These are phyloP conservation scores for Meiosimyza platycephala DNA, from an alignment of 2,888 invertebrate genomes.

Conservation along the genomic window DNA sequence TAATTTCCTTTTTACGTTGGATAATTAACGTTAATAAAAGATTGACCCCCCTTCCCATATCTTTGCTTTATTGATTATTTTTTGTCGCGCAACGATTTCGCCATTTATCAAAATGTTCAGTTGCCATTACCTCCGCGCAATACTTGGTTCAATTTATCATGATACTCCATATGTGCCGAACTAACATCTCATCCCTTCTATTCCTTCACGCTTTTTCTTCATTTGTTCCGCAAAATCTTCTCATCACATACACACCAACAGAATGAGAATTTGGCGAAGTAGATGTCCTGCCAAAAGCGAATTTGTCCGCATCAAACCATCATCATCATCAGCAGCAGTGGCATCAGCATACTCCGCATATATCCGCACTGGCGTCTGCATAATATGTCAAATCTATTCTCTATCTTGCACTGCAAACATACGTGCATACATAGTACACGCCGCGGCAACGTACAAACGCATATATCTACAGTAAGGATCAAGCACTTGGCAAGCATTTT, in stretches of 20 bases:
- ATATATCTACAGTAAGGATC: constrained; percentile 6
- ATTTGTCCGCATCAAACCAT: constrained; percentile 37
- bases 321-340: constrained; percentile 3
- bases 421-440: constrained; percentile 2
- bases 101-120: constrained; percentile 15
- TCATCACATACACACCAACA: not conserved
- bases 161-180: constrained; percentile 3
- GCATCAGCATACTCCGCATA: not conserved
- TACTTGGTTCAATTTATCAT: constrained; percentile 30
- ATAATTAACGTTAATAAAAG: too few species aligned
- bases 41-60: not conserved
- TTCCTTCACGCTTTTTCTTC: not conserved
- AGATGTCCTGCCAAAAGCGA: constrained; percentile 40
- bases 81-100: constrained; percentile 5
- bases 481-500: constrained; percentile 37
- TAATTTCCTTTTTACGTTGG: too few species aligned
- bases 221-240: not conserved
- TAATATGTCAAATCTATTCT: constrained; percentile 41
- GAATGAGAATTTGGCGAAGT: constrained; percentile 17
- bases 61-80: constrained; percentile 25
- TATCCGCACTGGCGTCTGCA: constrained; percentile 40
- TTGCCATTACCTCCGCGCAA: constrained; percentile 29
- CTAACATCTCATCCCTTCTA: not conserved
- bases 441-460: not conserved
- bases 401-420: constrained; percentile 27